These are phyloP conservation scores for Cyrtorhinus lividipennis DNA, from an alignment of 1,140 invertebrate species.

Conservation along the genomic window DNA sequence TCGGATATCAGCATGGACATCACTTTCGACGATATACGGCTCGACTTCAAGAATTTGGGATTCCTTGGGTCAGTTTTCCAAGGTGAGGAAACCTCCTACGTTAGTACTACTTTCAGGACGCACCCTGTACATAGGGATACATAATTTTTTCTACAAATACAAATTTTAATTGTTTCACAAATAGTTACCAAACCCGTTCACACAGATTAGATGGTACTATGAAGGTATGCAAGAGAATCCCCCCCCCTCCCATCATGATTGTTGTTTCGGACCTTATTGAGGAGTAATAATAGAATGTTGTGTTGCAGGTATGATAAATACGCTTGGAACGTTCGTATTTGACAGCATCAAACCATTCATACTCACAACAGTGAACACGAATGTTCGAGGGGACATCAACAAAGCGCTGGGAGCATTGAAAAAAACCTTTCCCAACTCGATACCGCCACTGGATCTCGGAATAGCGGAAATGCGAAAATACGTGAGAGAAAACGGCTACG, in stretches of 20 bases:
- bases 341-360: slow-evolving; percentile 73
- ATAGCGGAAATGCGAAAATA: slow-evolving; percentile 54
- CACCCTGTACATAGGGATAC: no score
- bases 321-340: slow-evolving; percentile 60
- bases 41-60: slow-evolving; percentile 66
- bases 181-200: no score
- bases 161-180: no score
- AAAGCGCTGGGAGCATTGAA: slow-evolving; percentile 36
- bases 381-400: slow-evolving; percentile 33
- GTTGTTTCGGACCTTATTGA: no score
- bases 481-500: slow-evolving; percentile 50
- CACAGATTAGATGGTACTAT: no score
- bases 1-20: slow-evolving; percentile 66
- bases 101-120: no score
- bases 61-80: slow-evolving; percentile 59
- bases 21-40: slow-evolving; percentile 53
- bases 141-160: no score
- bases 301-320: slow-evolving; percentile 58
- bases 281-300: no score
- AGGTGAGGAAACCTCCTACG: slow-evolving; percentile 26
- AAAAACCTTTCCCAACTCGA: slow-evolving; percentile 66
- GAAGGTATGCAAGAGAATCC: no score
- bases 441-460: slow-evolving; percentile 57
- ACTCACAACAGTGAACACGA: slow-evolving; percentile 55
- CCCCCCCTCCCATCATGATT: no score